Base-by-base conservation (phyloP, 1,140 invertebrate species). In the Cotesia vestalis region DNA sequence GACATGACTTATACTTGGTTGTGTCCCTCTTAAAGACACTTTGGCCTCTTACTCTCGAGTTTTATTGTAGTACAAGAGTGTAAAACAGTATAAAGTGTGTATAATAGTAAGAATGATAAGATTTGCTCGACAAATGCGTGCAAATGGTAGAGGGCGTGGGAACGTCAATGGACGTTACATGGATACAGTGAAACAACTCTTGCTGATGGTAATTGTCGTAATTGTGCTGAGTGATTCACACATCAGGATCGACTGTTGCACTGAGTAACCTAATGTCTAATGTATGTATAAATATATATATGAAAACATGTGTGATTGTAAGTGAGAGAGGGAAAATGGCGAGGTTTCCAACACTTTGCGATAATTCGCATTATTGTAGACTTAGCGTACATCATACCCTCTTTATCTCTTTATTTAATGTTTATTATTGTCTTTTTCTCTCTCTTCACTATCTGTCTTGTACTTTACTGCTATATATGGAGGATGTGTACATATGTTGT, bases 161-260 rank as follows among this genome's bases (percentile, higher is more conserved):
- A 87, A 86, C 84, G 79, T 72, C 72, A 67, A 76, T 62, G 67
- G 66, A 60, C 27, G 27, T 27, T 27, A 27, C 73, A 66, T 57
- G 72, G 69, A 73, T 72, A 76, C 14, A 53, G 68, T 46, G 40
- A 46, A 46, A 46, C 63, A 51, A 57, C 17, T 79, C 76, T 78
- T 79, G 78, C 67, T 79, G 77, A 55, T 59, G 57, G 80, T 85
- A 87, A 86, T 87, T 87, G 85, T 76, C 76, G 81, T 85, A 87
- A 86, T 87, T 86, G 83, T 86, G 84, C 79, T 85, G 86, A 87
- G 85, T 86, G 86, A 86, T 86, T 87, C 86, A 86, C 84, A 86
- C 84, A 85, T 86, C 81, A 85, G 82, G 78, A 84, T 84, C 80
- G 78, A 75, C 74, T 46, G 8, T 46, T 46, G 40, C 53, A 60